Evolutionary conservation across 37 sponge, comb jelly and placozoan species (phyloP).

Genomic region (Mnemiopsis leidyi): DNA sequence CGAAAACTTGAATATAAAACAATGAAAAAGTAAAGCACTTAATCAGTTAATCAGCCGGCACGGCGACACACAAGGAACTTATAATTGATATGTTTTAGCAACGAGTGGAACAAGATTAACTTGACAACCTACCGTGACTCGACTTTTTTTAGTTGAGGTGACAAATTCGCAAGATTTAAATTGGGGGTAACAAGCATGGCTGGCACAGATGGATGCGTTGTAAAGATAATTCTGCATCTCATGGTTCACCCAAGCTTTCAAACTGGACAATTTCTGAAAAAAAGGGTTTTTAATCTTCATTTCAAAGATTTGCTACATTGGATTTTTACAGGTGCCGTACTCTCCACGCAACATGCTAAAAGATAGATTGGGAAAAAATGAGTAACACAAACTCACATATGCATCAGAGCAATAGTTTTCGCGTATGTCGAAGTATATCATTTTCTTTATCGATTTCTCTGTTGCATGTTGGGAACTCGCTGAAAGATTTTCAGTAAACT

Average conservation of each 20-base stretch:
- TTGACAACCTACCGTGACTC: neutral
- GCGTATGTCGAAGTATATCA: neutral
- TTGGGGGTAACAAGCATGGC: neutral
- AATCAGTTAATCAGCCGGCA: too few relatives aligned
- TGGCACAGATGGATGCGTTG: neutral
- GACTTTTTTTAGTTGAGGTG: neutral
- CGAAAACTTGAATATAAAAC: too few relatives aligned
- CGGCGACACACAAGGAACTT: too few relatives aligned
- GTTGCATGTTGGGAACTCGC: neutral
- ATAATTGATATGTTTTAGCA: too few relatives aligned
- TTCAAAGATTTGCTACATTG: too few relatives aligned
- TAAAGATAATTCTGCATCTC: neutral
- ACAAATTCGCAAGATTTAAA: neutral
- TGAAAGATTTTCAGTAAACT: neutral
- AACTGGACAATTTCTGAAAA: neutral
- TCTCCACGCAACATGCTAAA: too few relatives aligned
- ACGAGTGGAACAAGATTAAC: too few relatives aligned
- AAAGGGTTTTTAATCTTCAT: too few relatives aligned
- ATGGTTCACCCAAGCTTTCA: neutral
- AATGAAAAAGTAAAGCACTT: too few relatives aligned
- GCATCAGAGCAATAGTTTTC: neutral
- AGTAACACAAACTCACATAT: neutral
- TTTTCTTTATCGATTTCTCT: neutral
- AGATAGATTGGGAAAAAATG: too few relatives aligned
- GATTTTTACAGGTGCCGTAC: too few relatives aligned